Conservation (phyloP, 1,140 invertebrate genomes). For the Brachionus asplanchnoidis region DNA sequence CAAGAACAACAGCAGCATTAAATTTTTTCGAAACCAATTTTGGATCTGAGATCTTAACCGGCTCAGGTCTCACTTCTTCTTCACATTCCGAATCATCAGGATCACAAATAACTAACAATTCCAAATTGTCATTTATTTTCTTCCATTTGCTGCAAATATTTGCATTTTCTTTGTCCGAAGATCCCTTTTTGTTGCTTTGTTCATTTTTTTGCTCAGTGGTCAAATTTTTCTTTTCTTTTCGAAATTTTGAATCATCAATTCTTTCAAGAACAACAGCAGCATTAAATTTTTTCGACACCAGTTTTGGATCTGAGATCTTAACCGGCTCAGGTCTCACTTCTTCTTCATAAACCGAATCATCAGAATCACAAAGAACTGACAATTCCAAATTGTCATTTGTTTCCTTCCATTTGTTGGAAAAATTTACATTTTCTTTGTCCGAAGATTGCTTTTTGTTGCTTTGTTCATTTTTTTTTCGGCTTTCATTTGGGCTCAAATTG, state of each 20-base stretch:
- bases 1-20: not conserved
- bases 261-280: not conserved
- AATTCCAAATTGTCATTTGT: not conserved
- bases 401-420: not conserved
- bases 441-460: not conserved
- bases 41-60: too few species aligned
- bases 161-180: not conserved
- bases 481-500: not conserved
- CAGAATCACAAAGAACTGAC: not conserved
- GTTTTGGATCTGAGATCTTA: too few species aligned
- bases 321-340: not conserved
- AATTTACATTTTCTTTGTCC: not conserved
- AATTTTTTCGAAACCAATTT: not conserved
- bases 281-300: not conserved
- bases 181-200: not conserved
- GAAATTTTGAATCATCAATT: not conserved
- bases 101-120: not conserved
- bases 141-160: not conserved
- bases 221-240: not conserved
- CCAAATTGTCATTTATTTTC: not conserved
- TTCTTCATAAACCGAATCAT: not conserved
- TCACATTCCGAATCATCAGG: not conserved
- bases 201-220: not conserved
- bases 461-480: not conserved
- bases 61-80: not conserved